Evolutionary conservation across 2,113 vertebrate species (phyloP), one percentile per base, ranked within the genome.

Genomic region (Potamarius usumacintae): DNA sequence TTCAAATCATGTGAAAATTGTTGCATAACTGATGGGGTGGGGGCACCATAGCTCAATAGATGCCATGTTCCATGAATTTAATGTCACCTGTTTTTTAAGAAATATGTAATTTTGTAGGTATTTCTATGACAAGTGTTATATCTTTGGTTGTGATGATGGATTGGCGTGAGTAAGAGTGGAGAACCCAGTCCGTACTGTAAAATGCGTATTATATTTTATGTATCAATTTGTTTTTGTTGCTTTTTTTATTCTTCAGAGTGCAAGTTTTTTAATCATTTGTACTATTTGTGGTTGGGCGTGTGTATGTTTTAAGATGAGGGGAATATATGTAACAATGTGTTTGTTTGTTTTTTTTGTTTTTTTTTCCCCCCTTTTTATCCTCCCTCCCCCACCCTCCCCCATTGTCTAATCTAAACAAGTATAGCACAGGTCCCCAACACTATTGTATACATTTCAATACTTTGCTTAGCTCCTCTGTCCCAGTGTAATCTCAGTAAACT

Each of bases 161-260:
- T 83, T 89, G 89, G 89, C 62, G 88, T 89, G 90, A 88, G 90
- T 87, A 90, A 78, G 86, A 48, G 85, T 86, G 92, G 92, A 92
- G 92, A 92, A 91, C 89, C 86, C 88, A 89, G 87, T 92, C 93
- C 93, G 92, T 95, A 95, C 93, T 95, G 95, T 95, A 95, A 92
- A 95, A 94, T 94, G 93, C 92, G 91, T 94, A 95, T 94, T 94
- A 94, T 95, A 95, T 95, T 95, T 95, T 94, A 95, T 95, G 79
- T 82, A 82, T 94, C 94, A 92, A 92, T 94, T 94, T 86, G 50
- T 84, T 84, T 83, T 74, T 88, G 55, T 93, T 92, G 88, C 91
- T 93, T 92, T 91, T 92, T 93, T 92, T 92, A 93, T 94, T 94
- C 89, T 93, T 93, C 92, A 90, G 92, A 91, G 90, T 94, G 93